A percentile compares a stretch with the other conserved stretches of the same genome.
Conservation (phyloP, 1,140 invertebrate species). For the Paraescarpia echinospica region DNA sequence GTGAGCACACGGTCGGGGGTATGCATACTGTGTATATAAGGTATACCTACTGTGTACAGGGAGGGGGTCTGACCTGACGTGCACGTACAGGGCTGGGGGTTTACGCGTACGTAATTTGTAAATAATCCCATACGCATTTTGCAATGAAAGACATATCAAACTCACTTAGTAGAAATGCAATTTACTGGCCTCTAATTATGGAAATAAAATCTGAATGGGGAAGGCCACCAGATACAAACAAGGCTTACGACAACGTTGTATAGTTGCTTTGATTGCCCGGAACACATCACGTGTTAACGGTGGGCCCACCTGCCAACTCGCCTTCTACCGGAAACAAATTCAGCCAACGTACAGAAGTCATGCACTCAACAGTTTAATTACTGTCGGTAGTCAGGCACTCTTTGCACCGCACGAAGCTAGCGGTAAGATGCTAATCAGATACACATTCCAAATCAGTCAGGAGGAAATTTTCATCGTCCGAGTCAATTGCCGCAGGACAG, state of each 20-base stretch:
- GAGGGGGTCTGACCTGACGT: no score
- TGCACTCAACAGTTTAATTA: neutral
- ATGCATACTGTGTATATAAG: no score
- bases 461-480: neutral
- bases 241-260: neutral
- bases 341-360: neutral
- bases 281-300: neutral
- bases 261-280: neutral
- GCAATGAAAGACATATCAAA: neutral
- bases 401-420: neutral
- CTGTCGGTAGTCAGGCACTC: neutral
- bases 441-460: neutral
- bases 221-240: neutral
- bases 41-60: no score
- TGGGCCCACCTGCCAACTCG: neutral
- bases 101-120: no score
- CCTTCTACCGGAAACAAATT: neutral
- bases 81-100: no score
- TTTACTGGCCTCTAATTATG: neutral
- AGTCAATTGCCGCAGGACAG: neutral
- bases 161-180: neutral
- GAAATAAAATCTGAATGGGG: neutral
- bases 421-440: neutral
- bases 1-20: no score
- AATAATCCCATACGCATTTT: neutral